These are phyloP conservation scores for Eurystomus glaucurus DNA, from an alignment of 2,797 vertebrate species.

Conservation along the genomic window DNA sequence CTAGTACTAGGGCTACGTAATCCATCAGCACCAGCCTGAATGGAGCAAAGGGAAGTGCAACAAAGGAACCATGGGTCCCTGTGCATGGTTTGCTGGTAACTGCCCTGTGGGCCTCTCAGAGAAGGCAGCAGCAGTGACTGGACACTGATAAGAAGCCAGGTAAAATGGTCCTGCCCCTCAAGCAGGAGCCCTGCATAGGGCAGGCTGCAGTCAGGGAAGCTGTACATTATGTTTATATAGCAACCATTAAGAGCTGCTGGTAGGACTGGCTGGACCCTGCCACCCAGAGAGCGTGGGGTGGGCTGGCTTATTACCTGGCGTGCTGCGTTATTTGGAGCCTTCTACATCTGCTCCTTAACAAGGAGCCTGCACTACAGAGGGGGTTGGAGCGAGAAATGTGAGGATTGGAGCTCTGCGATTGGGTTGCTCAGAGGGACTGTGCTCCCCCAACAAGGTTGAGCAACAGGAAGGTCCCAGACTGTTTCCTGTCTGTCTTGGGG, in stretches of 20 bases:
- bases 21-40: background rate
- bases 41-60: background rate
- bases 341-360: background rate
- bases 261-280: background rate
- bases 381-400: background rate
- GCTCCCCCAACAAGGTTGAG: fast-evolving
- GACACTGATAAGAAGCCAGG: background rate
- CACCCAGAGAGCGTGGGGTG: background rate
- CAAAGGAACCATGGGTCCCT: background rate
- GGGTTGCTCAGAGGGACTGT: fast-evolving
- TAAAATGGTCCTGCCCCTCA: background rate
- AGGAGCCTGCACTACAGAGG: background rate
- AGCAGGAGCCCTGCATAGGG: fast-evolving
- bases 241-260: background rate
- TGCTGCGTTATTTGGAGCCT: background rate
- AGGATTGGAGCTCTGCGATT: background rate
- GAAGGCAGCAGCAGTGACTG: background rate
- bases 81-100: fast-evolving
- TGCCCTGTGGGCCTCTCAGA: background rate
- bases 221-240: background rate
- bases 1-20: background rate
- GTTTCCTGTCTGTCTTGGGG: background rate
- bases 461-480: background rate
- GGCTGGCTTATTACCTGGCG: background rate
- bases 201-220: background rate